Evolutionary conservation across 2,797 vertebrate species (phyloP).

Genomic region (Cetoscarus ocellatus): DNA sequence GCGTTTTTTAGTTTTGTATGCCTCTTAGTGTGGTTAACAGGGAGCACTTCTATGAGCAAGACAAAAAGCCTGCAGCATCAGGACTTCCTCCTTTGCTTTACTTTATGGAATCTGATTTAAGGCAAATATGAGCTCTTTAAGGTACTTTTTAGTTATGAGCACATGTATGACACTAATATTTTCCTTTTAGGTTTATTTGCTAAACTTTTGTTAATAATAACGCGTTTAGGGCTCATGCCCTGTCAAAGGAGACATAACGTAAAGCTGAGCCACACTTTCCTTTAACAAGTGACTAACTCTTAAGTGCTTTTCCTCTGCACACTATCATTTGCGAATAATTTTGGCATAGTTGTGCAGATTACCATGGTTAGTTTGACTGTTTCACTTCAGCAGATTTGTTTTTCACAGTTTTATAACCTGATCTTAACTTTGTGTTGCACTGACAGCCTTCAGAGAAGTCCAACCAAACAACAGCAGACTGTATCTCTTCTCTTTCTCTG

Average conservation of each 20-base stretch:
- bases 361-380: neutral
- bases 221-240: too few relatives aligned
- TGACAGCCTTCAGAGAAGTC: conserved; percentile 84
- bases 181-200: too few relatives aligned
- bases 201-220: too few relatives aligned
- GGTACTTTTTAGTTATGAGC: neutral
- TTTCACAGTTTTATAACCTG: conserved; percentile 27
- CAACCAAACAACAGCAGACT: conserved; percentile 81
- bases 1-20: too few relatives aligned
- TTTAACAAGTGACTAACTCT: neutral
- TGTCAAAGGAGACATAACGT: too few relatives aligned
- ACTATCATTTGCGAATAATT: neutral
- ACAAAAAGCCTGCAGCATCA: too few relatives aligned
- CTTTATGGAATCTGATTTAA: too few relatives aligned
- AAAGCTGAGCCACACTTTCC: too few relatives aligned
- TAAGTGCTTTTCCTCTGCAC: neutral
- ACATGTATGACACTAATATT: neutral
- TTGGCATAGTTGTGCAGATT: neutral
- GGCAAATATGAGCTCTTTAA: conserved; percentile 4
- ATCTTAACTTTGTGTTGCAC: conserved; percentile 67
- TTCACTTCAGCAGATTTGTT: conserved; percentile 31
- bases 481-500: conserved; percentile 55
- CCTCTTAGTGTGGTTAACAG: too few relatives aligned
- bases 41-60: too few relatives aligned
- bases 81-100: too few relatives aligned